phyloP scores from a whole-genome alignment of 1,140 invertebrate genomes.

The Dolichoris vasculosae region DNA sequence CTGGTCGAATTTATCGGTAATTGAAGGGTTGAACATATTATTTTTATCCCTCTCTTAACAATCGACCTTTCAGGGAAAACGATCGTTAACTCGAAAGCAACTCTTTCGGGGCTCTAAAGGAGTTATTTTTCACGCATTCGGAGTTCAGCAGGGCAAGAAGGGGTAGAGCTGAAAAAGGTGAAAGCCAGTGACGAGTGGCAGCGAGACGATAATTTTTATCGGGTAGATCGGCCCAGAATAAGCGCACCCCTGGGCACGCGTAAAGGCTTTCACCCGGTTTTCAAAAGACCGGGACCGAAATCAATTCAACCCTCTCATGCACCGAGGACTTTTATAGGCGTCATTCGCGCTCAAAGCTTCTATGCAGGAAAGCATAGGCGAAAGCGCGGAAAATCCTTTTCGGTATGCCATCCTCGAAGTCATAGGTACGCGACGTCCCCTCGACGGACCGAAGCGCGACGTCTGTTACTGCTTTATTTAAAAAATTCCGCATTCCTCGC shows the following conservation, averaged over 20 bases:
- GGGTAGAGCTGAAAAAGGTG: not conserved
- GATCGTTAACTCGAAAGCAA: not conserved
- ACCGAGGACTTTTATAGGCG: not conserved
- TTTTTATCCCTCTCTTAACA: not conserved
- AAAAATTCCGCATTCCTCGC: constrained; percentile 39
- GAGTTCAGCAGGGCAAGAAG: not conserved
- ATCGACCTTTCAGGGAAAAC: not conserved
- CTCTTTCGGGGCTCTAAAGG: not conserved
- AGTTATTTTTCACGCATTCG: not conserved
- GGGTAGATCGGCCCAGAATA: not conserved
- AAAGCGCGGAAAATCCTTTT: not conserved
- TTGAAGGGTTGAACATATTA: not conserved
- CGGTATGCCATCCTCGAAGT: not conserved
- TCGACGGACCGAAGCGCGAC: not conserved
- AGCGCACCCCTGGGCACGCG: not conserved
- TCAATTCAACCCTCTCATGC: constrained; percentile 26
- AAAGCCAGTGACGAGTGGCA: constrained; percentile 27
- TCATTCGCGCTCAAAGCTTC: not conserved
- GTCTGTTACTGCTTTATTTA: not conserved
- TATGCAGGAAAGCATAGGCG: not conserved
- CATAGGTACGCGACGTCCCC: not conserved
- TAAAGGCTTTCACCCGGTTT: not conserved
- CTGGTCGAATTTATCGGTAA: not conserved
- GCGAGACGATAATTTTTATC: constrained; percentile 31
- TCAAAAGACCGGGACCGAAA: constrained; percentile 10